Base-by-base conservation (phyloP, 2,113 vertebrate genomes). In the Galeopterus variegatus region DNA sequence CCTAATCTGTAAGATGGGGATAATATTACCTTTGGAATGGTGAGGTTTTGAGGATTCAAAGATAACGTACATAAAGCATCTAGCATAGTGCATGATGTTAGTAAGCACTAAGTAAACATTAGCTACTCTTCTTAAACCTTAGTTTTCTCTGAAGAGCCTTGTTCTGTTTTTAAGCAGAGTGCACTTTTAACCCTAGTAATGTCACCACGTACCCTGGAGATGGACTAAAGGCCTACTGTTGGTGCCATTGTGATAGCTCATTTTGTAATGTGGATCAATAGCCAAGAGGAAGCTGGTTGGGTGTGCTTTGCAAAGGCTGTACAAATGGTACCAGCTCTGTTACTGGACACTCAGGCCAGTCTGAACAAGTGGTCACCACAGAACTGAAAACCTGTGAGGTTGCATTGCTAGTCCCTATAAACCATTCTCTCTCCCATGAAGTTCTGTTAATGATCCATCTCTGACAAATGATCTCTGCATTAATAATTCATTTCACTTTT, bases 401-500 rank as follows among this genome's bases (percentile, higher is more conserved):
- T 70, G 7, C 50, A 31, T 60, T 67, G 10, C 41, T 58, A 7
- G 50, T 82, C 23, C 28, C 54, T 41, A 6, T 65, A 65, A 52
- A 90, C 36, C 50, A 10, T 14, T 12, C 48, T 56, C 82, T 17
- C 28, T 69, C 4, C 18, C 5, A 12, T 1, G 50, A 72, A 81
- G 23, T 89, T 92, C 76, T 84, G 26, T 50, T 92, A 72, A 6
- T 67, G 72, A 97, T 64, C 91, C 85, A 4, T 83, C 31, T 93
- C 89, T 93, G 80, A 88, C 31, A 88, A 64, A 88, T 90, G 60
- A 72, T 69, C 41, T 94, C 89, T 84, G 31, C 75, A 92, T 96
- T 85, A 96, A 92, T 95, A 88, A 95, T 67, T 95, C 75, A 93
- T 95, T 97, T 96, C 15, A 65, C 31, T 89, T 93, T 96, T 87